Base-by-base conservation (phyloP, 2,113 vertebrate genomes). In the Odobenus rosmarus region DNA sequence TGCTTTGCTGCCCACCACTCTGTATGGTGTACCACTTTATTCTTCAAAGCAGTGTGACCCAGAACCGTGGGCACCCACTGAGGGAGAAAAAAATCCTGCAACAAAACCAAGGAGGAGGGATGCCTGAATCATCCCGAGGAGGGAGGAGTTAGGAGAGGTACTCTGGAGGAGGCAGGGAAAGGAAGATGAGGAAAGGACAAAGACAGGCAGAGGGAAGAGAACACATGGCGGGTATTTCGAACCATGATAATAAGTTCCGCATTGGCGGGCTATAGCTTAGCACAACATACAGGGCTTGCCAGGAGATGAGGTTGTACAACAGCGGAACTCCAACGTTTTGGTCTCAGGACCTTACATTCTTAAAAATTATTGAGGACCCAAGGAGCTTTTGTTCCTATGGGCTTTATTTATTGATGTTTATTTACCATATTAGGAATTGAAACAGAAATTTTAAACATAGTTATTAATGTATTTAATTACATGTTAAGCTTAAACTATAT, bases 211-310 rank as follows among this genome's bases (percentile, higher is more conserved):
- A 80, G 28, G 33, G 49, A 83, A 67, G 59, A 92, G 42, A 61
- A 94, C 64, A 88, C n/a, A 36, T 1, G 14, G 28, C 4, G 5
- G 11, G 3, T 0, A 5, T 19, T 24, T 36, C 9, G 57, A 79
- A 46, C 4, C 28, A 1, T 3, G 14, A 0, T 7, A 6, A 0
- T 4, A 31, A 67, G n/a, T 18, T 36, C 62, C 3, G 33, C 0
- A 0, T 13, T 28, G 13, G 31, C 19, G 3, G n/a, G 28, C 53
- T 39, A 4, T 5, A 13, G 18, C 5, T n/a, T 15, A 12, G 82
- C 49, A 13, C 5, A 7, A 11, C 3, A 0, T 1, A 31, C 36
- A 42, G 64, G 81, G 18, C 26, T 64, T 14, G 74, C 39, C 64
- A 11, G 12, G 24, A 24, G 16, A 67, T 18, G 87, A 3, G 31